Evolutionary conservation across 1,140 invertebrate species (phyloP).

Genomic region (Scaptodrosophila lebanonensis): DNA sequence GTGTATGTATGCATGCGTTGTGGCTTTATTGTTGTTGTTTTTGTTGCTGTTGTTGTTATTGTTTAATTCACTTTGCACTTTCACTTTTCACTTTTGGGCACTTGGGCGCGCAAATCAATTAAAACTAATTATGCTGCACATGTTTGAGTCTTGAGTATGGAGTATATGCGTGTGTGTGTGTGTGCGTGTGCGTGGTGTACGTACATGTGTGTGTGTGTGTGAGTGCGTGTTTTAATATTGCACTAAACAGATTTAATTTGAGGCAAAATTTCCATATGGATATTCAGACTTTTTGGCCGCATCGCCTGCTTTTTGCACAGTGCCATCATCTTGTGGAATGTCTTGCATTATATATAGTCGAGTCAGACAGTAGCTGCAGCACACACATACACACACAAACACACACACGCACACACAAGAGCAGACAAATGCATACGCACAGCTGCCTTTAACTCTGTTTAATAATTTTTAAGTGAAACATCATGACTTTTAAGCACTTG

Average conservation of each 20-base stretch:
- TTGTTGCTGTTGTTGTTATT: conserved; percentile 1
- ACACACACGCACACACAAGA: not conserved
- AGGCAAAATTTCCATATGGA: too few species aligned
- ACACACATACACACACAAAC: conserved; percentile 2
- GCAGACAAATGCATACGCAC: too few species aligned
- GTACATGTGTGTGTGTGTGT: conserved; percentile 2
- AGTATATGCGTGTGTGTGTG: too few species aligned
- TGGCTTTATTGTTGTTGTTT: conserved; percentile 6
- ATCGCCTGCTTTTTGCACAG: too few species aligned
- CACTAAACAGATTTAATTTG: too few species aligned
- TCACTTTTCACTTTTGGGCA: conserved; percentile 66
- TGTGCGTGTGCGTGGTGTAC: too few species aligned
- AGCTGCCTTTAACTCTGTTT: not conserved
- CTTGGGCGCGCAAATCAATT: conserved; percentile 39
- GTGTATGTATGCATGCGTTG: conserved; percentile 2
- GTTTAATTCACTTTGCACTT: conserved; percentile 52
- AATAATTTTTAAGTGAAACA: not conserved
- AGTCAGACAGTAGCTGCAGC: too few species aligned
- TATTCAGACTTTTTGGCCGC: too few species aligned
- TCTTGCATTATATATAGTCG: too few species aligned
- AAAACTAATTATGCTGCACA: conserved; percentile 6
- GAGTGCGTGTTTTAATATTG: not conserved
- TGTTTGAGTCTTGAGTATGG: too few species aligned
- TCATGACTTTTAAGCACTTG: too few species aligned
- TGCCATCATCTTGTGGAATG: too few species aligned